Evolutionary conservation across 2,113 vertebrate genomes (phyloP), one percentile per base, ranked within the genome.

Genomic region (Cynocephalus volans): DNA sequence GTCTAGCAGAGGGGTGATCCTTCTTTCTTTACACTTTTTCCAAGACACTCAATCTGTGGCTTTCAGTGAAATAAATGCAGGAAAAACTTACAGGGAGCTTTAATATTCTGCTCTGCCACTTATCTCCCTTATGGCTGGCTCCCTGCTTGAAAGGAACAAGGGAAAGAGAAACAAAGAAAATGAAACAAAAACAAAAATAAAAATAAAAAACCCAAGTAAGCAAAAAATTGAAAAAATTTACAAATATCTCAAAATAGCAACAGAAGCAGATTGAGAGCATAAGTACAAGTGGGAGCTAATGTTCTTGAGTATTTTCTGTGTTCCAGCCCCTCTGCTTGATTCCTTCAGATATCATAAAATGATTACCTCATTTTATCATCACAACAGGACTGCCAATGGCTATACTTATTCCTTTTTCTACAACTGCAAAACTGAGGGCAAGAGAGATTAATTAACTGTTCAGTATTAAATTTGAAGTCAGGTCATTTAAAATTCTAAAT

Each of bases 381-480:
- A 28, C 4, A 36, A 6, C 9, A 67, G 89, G 62, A 58, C 33
- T 76, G 8, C n/a, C 13, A 91, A 41, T 77, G 19, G 28, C 76
- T 24, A n/a, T 24, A 26, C 19, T 64, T 62, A 72, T 76, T 76
- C 17, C 26, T 12, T 11, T 14, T 64, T 87, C 69, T 56, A 79
- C 18, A 90, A 18, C 28, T 19, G 58, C 75, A 48, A 95, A 92
- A 72, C 65, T 17, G 72, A 92, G 64, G 18, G 24, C 54, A n/a
- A 90, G 17, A 80, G 36, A 88, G n/a, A 93, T 56, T 67, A 91
- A 76, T 31, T 67, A 80, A 85, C 10, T 31, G 26, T 26, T 82
- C 56, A 70, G 41, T 95, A 75, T 89, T 88, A 91, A 65, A 96
- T 80, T 56, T 90, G 73, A 92, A 90, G 58, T 96, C n/a, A 73